phyloP scores from a whole-genome alignment of 2,888 invertebrate species.

The Bruchidius siliquastri region DNA sequence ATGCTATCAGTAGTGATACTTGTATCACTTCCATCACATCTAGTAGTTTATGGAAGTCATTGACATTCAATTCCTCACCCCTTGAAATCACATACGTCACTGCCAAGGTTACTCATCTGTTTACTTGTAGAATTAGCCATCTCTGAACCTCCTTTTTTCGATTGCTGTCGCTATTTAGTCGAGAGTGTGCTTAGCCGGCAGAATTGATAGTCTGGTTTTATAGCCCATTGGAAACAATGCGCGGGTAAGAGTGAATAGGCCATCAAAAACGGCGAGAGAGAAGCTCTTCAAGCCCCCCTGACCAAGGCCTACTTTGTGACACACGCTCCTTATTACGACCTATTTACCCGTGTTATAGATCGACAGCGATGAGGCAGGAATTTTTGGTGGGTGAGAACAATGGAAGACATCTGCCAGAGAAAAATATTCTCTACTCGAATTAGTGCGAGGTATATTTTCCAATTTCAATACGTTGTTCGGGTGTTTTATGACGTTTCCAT shows the following conservation, averaged over 20 bases:
- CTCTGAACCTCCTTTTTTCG: neutral
- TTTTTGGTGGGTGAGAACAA: neutral
- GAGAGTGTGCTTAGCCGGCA: neutral
- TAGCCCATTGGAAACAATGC: conserved; percentile 34
- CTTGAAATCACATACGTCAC: neutral
- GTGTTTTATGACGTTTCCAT: no score
- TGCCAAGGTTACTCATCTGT: neutral
- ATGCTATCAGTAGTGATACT: no score
- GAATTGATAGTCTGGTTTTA: conserved; percentile 33
- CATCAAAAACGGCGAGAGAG: neutral
- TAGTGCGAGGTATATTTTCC: no score
- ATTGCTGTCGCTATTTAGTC: neutral
- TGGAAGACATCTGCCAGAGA: neutral
- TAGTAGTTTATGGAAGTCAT: no score
- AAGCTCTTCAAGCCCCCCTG: neutral
- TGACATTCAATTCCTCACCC: no score
- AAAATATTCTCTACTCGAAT: neutral
- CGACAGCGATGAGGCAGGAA: neutral
- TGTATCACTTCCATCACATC: no score
- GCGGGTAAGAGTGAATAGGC: neutral
- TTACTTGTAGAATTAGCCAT: neutral
- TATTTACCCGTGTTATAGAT: neutral
- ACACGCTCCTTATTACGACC: neutral
- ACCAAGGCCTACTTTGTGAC: neutral
- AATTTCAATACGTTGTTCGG: no score